These are phyloP conservation scores for Zygothrica quintamaculata DNA, from an alignment of 2,888 invertebrate species.

Conservation along the genomic window DNA sequence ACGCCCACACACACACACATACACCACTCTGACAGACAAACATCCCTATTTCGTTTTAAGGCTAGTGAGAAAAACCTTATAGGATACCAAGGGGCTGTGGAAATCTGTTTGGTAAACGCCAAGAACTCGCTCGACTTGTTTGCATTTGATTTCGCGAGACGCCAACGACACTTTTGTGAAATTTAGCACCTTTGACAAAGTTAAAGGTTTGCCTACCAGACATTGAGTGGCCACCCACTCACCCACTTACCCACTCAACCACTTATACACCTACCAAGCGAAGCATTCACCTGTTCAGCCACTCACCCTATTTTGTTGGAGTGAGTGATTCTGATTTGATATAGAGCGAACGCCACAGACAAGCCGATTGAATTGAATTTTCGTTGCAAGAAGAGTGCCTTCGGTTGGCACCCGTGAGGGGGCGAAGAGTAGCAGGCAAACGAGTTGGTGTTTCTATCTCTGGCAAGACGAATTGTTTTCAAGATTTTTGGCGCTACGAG, in stretches of 20 bases:
- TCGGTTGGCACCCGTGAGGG: too few relatives aligned
- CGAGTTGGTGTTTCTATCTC: not conserved
- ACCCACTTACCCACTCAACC: slow-evolving; percentile 8
- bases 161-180: slow-evolving; percentile 67
- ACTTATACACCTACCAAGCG: not conserved
- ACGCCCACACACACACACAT: slow-evolving; percentile 48
- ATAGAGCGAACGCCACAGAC: slow-evolving; percentile 26
- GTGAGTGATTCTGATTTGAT: slow-evolving; percentile 58
- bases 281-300: slow-evolving; percentile 10
- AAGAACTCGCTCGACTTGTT: slow-evolving; percentile 56
- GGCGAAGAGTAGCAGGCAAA: too few relatives aligned
- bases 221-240: slow-evolving; percentile 42
- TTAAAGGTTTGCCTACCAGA: slow-evolving; percentile 65
- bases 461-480: slow-evolving; percentile 36
- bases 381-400: not conserved
- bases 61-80: not conserved
- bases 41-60: not conserved
- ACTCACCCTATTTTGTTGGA: not conserved
- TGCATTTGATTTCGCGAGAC: slow-evolving; percentile 70
- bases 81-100: not conserved
- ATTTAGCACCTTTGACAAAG: slow-evolving; percentile 75
- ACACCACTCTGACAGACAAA: not conserved
- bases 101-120: slow-evolving; percentile 30
- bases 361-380: slow-evolving; percentile 59
- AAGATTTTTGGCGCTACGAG: slow-evolving; percentile 27